Percentiles rank a stretch among this genome's conserved stretches.
Evolutionary conservation across 1,140 invertebrate species (phyloP).

Genomic region (Lasioglossum baleicum): DNA sequence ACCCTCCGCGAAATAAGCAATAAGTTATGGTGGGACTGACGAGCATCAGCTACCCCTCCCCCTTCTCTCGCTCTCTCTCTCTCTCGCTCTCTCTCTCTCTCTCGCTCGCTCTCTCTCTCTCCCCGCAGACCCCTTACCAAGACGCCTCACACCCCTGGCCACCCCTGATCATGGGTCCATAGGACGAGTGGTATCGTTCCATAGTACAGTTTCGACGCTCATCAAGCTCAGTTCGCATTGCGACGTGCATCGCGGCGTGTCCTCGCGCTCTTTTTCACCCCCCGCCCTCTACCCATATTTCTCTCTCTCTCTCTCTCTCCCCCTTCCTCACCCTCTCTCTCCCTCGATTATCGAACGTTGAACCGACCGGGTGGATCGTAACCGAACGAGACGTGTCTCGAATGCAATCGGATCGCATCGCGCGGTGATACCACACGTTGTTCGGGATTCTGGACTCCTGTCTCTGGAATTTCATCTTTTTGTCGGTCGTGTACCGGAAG

Average conservation of each 20-base stretch:
- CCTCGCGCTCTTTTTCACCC: slow-evolving; percentile 6
- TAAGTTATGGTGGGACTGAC: slow-evolving; percentile 76
- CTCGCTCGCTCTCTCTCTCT: too few relatives aligned
- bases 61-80: not conserved
- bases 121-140: slow-evolving; percentile 24
- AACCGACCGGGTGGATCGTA: slow-evolving; percentile 2
- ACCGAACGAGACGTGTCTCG: not conserved
- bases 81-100: too few relatives aligned
- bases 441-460: not conserved
- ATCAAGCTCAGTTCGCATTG: slow-evolving; percentile 66
- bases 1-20: slow-evolving; percentile 76
- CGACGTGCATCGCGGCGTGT: slow-evolving; percentile 62
- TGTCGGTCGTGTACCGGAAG: too few relatives aligned
- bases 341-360: slow-evolving; percentile 31
- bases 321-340: slow-evolving; percentile 12
- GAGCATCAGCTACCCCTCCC: slow-evolving; percentile 40
- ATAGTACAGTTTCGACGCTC: slow-evolving; percentile 64
- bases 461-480: not conserved
- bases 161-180: slow-evolving; percentile 53
- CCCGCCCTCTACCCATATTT: not conserved
- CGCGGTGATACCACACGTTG: slow-evolving; percentile 5
- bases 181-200: slow-evolving; percentile 59
- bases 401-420: not conserved
- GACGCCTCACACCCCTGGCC: slow-evolving; percentile 10
- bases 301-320: not conserved